Evolutionary conservation across 2,113 vertebrate genomes (phyloP), one percentile per base, ranked within the genome.

Genomic region (Hipposideros armiger): DNA sequence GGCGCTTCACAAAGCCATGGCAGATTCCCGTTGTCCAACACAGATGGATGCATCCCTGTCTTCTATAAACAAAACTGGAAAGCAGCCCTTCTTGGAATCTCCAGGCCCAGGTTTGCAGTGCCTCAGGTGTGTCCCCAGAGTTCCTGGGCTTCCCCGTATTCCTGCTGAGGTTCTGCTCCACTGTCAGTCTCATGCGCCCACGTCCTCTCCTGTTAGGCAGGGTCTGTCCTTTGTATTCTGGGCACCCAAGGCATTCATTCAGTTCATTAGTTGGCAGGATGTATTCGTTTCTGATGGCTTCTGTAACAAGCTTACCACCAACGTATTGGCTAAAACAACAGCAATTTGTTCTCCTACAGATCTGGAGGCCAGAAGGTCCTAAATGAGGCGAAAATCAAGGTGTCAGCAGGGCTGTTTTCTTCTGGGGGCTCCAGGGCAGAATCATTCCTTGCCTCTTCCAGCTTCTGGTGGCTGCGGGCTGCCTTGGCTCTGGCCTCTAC

Each of bases 11-110:
- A 3, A 24, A 62, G 52, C 69, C 11, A 0, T 0, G 16, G 50
- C 32, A 1, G 26, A 26, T 36, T 24, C 22, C 50, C 15, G 0
- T 15, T 4, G 45, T 16, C 28, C 40, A 52, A 3, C 11, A 56
- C 5, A 64, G 84, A 19, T 6, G 45, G 4, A 4, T 0, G 5
- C 14, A 0, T 20, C 2, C 1, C 0, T 42, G 20, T 69, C 50
- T 90, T 28, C 58, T 6, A 2, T 47, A 11, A 32, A 13, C 28
- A 10, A 56, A 62, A 4, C 47, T 32, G 47, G 83, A 50, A n/a
- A 50, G 9, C 66, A 19, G 26, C 2, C 11, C 8, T 36, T 24
- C 47, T 4, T 4, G 4, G 28, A 2, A 6, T 10, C 36, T 40
- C 40, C 40, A 11, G 24, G 40, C 86, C 67, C 42, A 26, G 52